phyloP scores from a whole-genome alignment of 53 echinoderm and acorn worm genomes.

The Paelopatides confundens region DNA sequence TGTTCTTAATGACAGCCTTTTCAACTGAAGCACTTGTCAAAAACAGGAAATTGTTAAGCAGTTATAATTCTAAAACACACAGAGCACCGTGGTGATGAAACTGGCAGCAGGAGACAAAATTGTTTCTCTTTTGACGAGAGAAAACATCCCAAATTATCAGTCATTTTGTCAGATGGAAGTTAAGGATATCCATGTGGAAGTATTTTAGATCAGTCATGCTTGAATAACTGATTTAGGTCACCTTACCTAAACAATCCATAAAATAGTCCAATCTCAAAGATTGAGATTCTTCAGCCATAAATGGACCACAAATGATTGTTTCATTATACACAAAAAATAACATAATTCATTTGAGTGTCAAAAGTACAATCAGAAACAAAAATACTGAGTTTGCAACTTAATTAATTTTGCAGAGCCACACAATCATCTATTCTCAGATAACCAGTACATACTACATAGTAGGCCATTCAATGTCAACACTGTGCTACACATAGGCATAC shows the following conservation, averaged over 20 bases:
- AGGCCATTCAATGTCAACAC: no score
- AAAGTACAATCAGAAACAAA: no score
- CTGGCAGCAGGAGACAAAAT: background rate
- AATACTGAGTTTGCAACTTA: no score
- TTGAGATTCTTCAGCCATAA: no score
- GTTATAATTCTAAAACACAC: background rate
- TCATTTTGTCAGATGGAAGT: conserved; percentile 23
- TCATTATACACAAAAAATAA: no score
- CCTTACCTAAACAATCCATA: background rate
- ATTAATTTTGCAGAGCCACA: no score
- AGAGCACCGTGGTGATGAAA: background rate
- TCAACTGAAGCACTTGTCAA: conserved; percentile 14
- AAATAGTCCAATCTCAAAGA: no score
- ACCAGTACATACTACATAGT: no score
- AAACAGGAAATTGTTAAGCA: conserved; percentile 26
- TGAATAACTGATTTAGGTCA: background rate
- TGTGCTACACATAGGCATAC: no score
- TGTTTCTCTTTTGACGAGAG: conserved; percentile 23
- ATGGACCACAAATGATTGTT: no score
- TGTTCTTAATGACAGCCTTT: background rate
- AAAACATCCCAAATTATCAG: background rate
- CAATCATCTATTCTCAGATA: no score
- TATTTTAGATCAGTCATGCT: conserved; percentile 10
- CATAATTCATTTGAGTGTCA: no score
- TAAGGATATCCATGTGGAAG: conserved; percentile 39